Evolutionary conservation across 2,888 invertebrate genomes (phyloP).

Genomic region (Hedychridium roseum): DNA sequence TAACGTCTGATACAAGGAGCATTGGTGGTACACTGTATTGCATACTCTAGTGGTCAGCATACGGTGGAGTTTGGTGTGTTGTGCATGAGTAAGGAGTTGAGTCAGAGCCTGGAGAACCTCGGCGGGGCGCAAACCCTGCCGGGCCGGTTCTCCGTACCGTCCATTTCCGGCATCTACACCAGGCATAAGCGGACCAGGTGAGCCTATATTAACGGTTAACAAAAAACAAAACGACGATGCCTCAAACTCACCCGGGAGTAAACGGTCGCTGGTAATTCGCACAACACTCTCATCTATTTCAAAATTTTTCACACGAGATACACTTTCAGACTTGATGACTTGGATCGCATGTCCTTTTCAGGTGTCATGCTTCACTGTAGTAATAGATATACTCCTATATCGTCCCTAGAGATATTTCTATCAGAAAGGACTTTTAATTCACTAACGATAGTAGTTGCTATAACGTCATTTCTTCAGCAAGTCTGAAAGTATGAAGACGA

Average conservation of each 20-base stretch:
- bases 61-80: conserved; percentile 65
- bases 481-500: too few species aligned
- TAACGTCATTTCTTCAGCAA: too few species aligned
- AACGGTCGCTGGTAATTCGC: conserved; percentile 48
- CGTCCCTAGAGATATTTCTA: too few species aligned
- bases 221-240: conserved; percentile 17
- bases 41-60: conserved; percentile 65
- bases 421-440: too few species aligned
- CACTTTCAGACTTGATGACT: too few species aligned
- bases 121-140: conserved; percentile 72
- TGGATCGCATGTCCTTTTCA: too few species aligned
- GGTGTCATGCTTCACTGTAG: too few species aligned
- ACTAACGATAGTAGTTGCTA: too few species aligned
- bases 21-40: conserved; percentile 63
- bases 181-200: conserved; percentile 87
- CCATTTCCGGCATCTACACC: conserved; percentile 80
- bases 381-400: too few species aligned
- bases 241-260: conserved; percentile 43
- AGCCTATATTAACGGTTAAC: conserved; percentile 52
- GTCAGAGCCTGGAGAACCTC: conserved; percentile 69
- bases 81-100: conserved; percentile 66
- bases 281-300: conserved; percentile 22
- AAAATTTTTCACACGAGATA: too few species aligned
- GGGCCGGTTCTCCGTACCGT: conserved; percentile 71
- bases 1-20: conserved; percentile 53